Evolutionary conservation across 1,140 invertebrate species (phyloP).

Genomic region (Aphidius gifuensis): DNA sequence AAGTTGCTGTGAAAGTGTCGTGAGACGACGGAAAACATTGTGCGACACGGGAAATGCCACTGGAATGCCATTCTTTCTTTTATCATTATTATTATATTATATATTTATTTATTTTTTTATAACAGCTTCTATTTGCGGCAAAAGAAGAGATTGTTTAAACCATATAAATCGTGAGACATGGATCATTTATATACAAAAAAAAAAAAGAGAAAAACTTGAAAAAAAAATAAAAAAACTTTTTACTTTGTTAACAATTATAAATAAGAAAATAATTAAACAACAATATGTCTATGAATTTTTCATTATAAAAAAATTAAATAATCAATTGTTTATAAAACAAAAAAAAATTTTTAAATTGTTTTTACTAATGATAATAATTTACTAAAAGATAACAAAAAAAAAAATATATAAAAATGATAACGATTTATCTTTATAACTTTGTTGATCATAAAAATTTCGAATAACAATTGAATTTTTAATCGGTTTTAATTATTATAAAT

Average conservation of each 20-base stretch:
- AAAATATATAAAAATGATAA: no score
- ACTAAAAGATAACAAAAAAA: no score
- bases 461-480: no score
- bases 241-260: background rate
- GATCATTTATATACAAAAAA: background rate
- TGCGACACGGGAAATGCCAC: constrained; percentile 20
- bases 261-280: background rate
- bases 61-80: constrained; percentile 20
- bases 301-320: background rate
- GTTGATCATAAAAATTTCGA: no score
- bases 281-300: background rate
- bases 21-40: constrained; percentile 21
- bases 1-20: constrained; percentile 22
- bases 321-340: background rate
- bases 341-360: no score
- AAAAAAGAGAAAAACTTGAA: background rate
- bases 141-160: constrained; percentile 4
- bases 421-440: no score
- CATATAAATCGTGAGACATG: constrained; percentile 10
- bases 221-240: background rate
- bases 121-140: background rate
- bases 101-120: constrained; percentile 5
- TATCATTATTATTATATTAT: background rate
- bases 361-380: no score
- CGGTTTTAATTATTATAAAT: no score